phyloP scores from a whole-genome alignment of 2,113 vertebrate species.

The Laticauda laticaudata region DNA sequence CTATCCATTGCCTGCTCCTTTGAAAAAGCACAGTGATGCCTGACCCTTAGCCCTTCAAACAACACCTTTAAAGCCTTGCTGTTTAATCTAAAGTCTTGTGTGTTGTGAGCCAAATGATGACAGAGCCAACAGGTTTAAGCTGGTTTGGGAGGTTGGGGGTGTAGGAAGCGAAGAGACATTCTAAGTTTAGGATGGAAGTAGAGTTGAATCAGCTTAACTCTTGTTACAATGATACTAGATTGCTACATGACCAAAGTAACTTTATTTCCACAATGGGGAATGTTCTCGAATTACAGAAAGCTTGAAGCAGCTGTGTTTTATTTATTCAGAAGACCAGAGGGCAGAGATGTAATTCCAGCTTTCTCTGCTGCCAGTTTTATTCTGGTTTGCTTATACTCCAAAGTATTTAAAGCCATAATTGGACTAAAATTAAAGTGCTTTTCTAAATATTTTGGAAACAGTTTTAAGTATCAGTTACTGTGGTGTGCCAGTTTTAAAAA shows the following conservation, averaged over 20 bases:
- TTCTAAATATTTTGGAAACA: background rate
- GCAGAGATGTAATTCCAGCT: too few relatives aligned
- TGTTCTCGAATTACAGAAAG: slow-evolving; percentile 11
- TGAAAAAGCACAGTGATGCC: slow-evolving; percentile 5
- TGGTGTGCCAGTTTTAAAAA: background rate
- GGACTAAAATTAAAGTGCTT: background rate
- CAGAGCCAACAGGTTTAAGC: slow-evolving; percentile 53
- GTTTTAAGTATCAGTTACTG: background rate
- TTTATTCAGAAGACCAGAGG: background rate
- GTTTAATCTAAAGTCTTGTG: slow-evolving; percentile 50
- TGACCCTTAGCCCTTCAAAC: slow-evolving; percentile 28
- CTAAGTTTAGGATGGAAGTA: slow-evolving; percentile 49
- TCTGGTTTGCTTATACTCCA: background rate
- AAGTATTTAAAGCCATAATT: background rate
- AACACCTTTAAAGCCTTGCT: slow-evolving; percentile 26
- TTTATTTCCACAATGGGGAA: background rate
- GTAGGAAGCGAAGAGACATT: slow-evolving; percentile 17
- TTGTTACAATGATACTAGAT: background rate
- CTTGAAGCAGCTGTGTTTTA: background rate
- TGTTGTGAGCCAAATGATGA: slow-evolving; percentile 45
- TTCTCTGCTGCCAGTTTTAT: background rate
- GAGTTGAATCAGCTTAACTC: slow-evolving; percentile 24
- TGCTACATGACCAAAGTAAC: background rate
- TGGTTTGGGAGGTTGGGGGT: slow-evolving; percentile 41
- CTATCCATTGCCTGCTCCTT: background rate